These are phyloP conservation scores for Acanthornis magna DNA, from an alignment of 2,797 vertebrate species.

Conservation along the genomic window DNA sequence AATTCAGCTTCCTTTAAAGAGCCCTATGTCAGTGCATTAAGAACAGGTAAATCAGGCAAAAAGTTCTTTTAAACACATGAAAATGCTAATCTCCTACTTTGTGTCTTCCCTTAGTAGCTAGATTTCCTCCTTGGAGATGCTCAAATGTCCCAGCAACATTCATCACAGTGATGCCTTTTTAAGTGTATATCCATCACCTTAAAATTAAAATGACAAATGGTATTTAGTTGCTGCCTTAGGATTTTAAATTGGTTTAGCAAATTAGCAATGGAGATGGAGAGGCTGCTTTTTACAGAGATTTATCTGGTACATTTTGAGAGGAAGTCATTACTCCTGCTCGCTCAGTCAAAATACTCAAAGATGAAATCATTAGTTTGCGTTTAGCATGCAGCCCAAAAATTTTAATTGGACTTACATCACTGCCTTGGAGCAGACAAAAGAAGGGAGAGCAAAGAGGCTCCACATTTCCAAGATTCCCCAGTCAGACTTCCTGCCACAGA, in stretches of 20 bases:
- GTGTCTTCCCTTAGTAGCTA: neutral
- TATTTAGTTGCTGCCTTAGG: neutral
- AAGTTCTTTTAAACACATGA: neutral
- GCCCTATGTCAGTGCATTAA: neutral
- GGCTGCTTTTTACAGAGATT: neutral
- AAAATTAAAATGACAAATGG: neutral
- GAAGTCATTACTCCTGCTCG: neutral
- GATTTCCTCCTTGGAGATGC: neutral
- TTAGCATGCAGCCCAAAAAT: neutral
- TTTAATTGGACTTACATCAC: neutral
- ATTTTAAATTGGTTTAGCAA: neutral
- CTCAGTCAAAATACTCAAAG: neutral
- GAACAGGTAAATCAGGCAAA: neutral
- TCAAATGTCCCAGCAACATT: neutral
- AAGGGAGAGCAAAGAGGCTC: neutral
- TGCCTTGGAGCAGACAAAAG: neutral
- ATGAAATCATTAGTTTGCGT: neutral
- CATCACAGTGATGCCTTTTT: neutral
- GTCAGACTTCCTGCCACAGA: neutral
- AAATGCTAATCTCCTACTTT: neutral
- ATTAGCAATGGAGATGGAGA: neutral
- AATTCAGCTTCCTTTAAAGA: neutral
- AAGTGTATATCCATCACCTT: neutral
- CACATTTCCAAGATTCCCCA: accelerated
- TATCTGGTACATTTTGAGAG: neutral